phyloP scores from a whole-genome alignment of 2,797 vertebrate genomes.

The Hybognathus amarus region DNA sequence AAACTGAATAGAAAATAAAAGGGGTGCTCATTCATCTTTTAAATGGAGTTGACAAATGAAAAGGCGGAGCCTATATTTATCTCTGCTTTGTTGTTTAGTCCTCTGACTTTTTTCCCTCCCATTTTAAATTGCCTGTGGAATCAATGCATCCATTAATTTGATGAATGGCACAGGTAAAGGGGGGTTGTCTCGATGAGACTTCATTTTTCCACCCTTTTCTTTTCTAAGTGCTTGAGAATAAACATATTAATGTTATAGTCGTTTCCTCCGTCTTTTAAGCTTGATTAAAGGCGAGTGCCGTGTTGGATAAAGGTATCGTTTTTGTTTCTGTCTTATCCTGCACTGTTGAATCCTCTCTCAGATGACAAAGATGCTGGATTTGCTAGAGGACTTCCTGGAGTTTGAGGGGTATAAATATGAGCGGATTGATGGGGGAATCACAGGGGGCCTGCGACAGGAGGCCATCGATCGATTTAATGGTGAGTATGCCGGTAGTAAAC shows the following conservation, averaged over 20 bases:
- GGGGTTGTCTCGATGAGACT: constrained; percentile 41
- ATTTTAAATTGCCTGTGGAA: constrained; percentile 44
- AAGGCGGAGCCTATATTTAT: constrained; percentile 56
- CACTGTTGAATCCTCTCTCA: constrained; percentile 60
- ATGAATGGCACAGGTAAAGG: constrained; percentile 35
- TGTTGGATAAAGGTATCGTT: background rate
- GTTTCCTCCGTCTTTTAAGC: constrained; percentile 7
- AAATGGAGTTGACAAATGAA: constrained; percentile 53
- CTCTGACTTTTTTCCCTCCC: constrained; percentile 38
- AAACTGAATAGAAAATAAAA: constrained; percentile 45
- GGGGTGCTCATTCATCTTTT: constrained; percentile 54
- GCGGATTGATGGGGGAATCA: constrained; percentile 94
- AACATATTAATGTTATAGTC: constrained; percentile 39
- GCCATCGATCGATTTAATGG: constrained; percentile 98
- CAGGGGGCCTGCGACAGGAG: constrained; percentile 92
- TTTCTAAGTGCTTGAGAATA: constrained; percentile 37
- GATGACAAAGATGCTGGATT: constrained; percentile 99
- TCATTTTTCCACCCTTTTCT: constrained; percentile 45
- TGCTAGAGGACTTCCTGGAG: constrained; percentile 96
- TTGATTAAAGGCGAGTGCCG: background rate
- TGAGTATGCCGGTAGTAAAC: constrained; percentile 65
- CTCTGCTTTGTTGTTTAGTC: constrained; percentile 51
- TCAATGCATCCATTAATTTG: constrained; percentile 46
- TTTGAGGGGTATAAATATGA: constrained; percentile 98
- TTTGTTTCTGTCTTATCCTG: background rate